Percentiles rank a stretch among this genome's conserved stretches.
These are phyloP conservation scores for Drosophila longiperda DNA, from an alignment of 2,888 invertebrate genomes.

Conservation along the genomic window DNA sequence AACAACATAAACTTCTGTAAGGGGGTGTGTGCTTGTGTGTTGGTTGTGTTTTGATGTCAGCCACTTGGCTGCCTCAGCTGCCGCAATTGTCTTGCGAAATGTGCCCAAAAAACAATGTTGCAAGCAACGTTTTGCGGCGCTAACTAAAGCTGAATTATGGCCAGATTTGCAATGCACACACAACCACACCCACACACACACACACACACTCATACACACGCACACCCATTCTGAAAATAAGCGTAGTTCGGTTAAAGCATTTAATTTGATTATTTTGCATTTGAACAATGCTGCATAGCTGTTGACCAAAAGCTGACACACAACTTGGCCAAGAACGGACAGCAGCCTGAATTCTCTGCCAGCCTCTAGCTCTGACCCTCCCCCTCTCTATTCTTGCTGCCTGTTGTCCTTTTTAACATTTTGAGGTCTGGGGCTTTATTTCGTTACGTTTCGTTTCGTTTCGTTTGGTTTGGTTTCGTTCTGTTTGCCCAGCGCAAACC, in stretches of 20 bases:
- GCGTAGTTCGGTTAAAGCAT: conserved; percentile 41
- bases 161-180: conserved; percentile 28
- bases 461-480: conserved; percentile 63
- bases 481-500: conserved; percentile 71
- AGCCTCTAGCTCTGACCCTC: neutral
- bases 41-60: conserved; percentile 72
- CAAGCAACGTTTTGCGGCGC: conserved; percentile 14
- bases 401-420: conserved; percentile 75
- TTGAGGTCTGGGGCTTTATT: conserved; percentile 76
- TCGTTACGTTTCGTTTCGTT: conserved; percentile 76
- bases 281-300: conserved; percentile 51
- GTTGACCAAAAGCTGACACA: conserved; percentile 56
- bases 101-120: conserved; percentile 33
- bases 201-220: conserved; percentile 8
- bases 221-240: neutral
- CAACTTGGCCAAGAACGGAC: conserved; percentile 50
- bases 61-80: conserved; percentile 67
- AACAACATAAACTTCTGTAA: conserved; percentile 16
- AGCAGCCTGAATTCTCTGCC: conserved; percentile 26
- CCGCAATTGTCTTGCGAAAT: conserved; percentile 34
- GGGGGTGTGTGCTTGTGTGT: conserved; percentile 51
- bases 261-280: conserved; percentile 73
- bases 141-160: conserved; percentile 53
- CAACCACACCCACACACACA: neutral
- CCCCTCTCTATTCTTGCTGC: neutral